phyloP scores from a whole-genome alignment of 2,113 vertebrate species.

The Dissostichus mawsoni region DNA sequence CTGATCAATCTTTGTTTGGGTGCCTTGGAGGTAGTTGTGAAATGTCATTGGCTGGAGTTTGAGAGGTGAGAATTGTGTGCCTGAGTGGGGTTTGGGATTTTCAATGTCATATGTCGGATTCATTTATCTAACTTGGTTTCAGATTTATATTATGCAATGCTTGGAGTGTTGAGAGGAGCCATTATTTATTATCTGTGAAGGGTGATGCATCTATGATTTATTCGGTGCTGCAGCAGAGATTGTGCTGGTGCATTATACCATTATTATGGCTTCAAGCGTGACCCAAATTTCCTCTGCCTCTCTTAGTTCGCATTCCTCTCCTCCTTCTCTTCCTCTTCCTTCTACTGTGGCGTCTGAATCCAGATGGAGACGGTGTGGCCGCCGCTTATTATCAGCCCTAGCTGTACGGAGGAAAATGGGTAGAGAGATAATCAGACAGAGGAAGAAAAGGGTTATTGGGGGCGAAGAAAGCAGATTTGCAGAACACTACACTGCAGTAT shows the following conservation, averaged over 20 bases:
- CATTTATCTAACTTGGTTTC: constrained; percentile 63
- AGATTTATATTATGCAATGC: constrained; percentile 40
- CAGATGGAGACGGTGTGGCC: constrained; percentile 41
- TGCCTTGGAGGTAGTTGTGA: constrained; percentile 55
- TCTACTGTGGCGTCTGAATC: constrained; percentile 13
- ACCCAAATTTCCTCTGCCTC: constrained; percentile 64
- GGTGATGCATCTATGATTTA: constrained; percentile 73
- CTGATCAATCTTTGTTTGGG: constrained; percentile 74
- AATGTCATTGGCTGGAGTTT: constrained; percentile 59
- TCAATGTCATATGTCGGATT: constrained; percentile 55
- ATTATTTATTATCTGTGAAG: constrained; percentile 70
- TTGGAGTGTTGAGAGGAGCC: constrained; percentile 54
- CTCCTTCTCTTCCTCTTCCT: constrained; percentile 17
- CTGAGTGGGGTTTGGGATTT: constrained; percentile 18
- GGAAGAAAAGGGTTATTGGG: not conserved
- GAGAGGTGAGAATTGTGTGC: constrained; percentile 14
- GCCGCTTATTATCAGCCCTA: constrained; percentile 35
- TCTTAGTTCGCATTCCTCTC: constrained; percentile 19
- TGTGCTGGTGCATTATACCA: constrained; percentile 60
- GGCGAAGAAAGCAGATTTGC: not conserved
- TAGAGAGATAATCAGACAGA: not conserved
- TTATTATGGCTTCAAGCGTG: constrained; percentile 68
- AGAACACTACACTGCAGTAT: not conserved
- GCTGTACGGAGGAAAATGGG: not conserved
- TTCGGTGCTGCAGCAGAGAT: constrained; percentile 51